Conservation (phyloP, 2,113 vertebrate genomes). For the Cichladusa arquata region DNA sequence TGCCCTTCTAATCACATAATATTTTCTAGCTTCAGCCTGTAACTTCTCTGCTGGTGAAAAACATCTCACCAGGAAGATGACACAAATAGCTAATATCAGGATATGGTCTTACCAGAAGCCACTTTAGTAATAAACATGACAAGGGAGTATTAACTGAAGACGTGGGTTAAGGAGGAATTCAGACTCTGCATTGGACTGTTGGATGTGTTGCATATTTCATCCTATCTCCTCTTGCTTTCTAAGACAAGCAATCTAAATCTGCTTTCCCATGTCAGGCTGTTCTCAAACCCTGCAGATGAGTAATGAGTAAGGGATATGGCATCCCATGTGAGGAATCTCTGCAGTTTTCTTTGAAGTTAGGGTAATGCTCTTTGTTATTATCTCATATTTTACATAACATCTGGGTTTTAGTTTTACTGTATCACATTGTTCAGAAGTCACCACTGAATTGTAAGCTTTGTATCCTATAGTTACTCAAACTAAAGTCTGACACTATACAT, state of each 20-base stretch:
- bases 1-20: not conserved
- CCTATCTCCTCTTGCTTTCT: rapidly evolving
- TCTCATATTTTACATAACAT: not conserved
- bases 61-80: not conserved
- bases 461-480: not conserved
- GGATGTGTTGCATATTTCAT: not conserved
- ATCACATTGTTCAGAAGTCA: not conserved
- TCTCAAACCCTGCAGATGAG: not conserved
- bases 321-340: not conserved
- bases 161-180: not conserved
- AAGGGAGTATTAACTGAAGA: not conserved
- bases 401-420: not conserved
- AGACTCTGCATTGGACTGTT: not conserved
- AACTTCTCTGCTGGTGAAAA: not conserved
- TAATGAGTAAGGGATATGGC: not conserved
- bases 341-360: not conserved
- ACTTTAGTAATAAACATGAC: not conserved
- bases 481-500: not conserved
- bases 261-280: not conserved
- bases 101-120: not conserved
- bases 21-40: not conserved
- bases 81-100: not conserved
- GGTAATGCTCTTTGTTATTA: not conserved
- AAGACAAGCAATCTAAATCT: not conserved
- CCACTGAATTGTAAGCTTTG: not conserved